These are phyloP conservation scores for Uloborus plumipes DNA, from an alignment of 2,888 invertebrate genomes.

Conservation along the genomic window DNA sequence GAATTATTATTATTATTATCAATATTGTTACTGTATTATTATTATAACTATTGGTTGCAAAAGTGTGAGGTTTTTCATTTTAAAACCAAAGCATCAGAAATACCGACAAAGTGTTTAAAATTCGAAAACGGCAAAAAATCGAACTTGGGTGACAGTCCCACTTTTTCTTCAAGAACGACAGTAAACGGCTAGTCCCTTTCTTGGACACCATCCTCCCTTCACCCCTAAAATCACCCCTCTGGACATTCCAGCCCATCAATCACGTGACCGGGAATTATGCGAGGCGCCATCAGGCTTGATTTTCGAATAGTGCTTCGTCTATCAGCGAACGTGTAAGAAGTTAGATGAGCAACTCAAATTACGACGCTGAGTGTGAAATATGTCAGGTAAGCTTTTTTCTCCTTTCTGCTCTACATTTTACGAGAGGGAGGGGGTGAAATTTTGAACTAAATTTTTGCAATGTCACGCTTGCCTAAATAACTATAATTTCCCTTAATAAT, in stretches of 20 bases:
- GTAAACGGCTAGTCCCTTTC: constrained; percentile 4
- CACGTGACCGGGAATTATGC: constrained; percentile 12
- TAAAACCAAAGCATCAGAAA: too few relatives aligned
- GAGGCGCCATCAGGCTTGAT: background rate
- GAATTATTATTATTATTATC: too few relatives aligned
- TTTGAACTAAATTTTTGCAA: too few relatives aligned
- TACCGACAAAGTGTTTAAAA: too few relatives aligned
- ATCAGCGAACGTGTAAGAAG: background rate
- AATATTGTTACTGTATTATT: too few relatives aligned
- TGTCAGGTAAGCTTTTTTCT: background rate
- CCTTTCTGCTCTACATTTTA: too few relatives aligned
- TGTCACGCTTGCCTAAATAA: too few relatives aligned
- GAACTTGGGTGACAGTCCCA: background rate
- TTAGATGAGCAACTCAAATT: background rate
- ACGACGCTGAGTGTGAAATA: background rate
- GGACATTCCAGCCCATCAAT: constrained; percentile 5
- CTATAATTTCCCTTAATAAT: too few relatives aligned
- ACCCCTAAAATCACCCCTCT: background rate
- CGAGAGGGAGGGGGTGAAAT: too few relatives aligned
- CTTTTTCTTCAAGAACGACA: background rate
- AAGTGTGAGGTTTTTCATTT: too few relatives aligned
- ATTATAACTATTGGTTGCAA: too few relatives aligned
- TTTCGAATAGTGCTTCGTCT: background rate
- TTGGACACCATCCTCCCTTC: background rate
- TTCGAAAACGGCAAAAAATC: too few relatives aligned